Evolutionary conservation across 2,888 invertebrate species (phyloP).

Genomic region (Sericinus montela): DNA sequence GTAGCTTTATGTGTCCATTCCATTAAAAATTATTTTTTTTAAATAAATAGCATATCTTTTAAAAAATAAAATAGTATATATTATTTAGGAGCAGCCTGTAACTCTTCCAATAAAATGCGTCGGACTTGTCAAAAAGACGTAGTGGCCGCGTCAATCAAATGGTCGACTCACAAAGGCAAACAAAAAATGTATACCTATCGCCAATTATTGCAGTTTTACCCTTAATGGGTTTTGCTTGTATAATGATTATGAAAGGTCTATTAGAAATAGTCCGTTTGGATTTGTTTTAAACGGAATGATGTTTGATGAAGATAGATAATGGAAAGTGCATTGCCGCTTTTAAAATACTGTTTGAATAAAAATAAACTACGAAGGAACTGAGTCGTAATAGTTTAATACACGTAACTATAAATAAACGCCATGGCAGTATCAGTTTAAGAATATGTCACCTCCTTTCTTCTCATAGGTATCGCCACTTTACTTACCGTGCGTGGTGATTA

Average conservation of each 20-base stretch:
- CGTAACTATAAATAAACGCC: no score
- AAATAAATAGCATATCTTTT: no score
- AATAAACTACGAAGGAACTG: background rate
- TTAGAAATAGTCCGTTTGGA: constrained; percentile 2
- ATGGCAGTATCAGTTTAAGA: no score
- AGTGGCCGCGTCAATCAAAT: constrained; percentile 70
- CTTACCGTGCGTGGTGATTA: no score
- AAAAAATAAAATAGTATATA: no score
- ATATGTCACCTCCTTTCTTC: no score
- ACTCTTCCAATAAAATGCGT: constrained; percentile 52
- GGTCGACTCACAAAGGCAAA: constrained; percentile 40
- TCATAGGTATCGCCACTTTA: no score
- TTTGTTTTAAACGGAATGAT: constrained; percentile 3
- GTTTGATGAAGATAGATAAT: constrained; percentile 1
- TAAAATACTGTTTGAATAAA: background rate
- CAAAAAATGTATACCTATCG: constrained; percentile 60
- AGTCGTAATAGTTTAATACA: no score
- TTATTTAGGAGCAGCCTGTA: constrained; percentile 41
- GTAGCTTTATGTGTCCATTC: no score
- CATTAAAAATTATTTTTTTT: no score
- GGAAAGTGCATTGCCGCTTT: background rate
- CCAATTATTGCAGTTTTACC: constrained; percentile 67
- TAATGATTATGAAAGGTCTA: constrained; percentile 49
- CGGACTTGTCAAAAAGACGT: constrained; percentile 71
- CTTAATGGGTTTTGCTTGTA: constrained; percentile 73